These are phyloP conservation scores for Crambe crambe DNA, from an alignment of 37 sponge, comb jelly and placozoan genomes.

Conservation along the genomic window DNA sequence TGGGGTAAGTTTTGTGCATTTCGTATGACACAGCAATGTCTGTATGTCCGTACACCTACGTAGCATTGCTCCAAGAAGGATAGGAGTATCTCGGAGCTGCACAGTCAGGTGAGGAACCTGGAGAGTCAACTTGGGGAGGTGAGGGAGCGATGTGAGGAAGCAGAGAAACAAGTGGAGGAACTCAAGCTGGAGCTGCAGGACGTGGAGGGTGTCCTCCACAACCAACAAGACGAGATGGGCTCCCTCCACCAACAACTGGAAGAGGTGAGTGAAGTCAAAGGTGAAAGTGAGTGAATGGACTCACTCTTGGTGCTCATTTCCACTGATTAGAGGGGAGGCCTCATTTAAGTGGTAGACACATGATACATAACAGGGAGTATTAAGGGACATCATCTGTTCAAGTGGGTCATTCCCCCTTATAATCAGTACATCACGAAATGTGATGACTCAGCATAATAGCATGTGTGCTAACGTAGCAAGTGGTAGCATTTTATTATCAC, in stretches of 20 bases:
- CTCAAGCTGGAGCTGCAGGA: constrained; percentile 38
- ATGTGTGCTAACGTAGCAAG: too few relatives aligned
- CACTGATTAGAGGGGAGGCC: too few relatives aligned
- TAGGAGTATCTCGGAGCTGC: background rate
- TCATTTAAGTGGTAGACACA: too few relatives aligned
- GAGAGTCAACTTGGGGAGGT: constrained; percentile 12
- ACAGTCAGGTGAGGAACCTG: background rate
- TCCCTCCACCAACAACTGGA: constrained; percentile 48
- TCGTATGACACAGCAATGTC: background rate
- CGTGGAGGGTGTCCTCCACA: constrained; percentile 12
- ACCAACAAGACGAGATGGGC: constrained; percentile 31
- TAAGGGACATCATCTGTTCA: too few relatives aligned
- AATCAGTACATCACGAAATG: too few relatives aligned
- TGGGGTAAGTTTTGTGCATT: too few relatives aligned
- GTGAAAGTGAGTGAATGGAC: constrained; percentile 37
- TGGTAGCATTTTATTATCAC: too few relatives aligned
- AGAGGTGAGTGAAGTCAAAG: constrained; percentile 33
- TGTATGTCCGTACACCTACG: background rate
- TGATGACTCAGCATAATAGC: too few relatives aligned
- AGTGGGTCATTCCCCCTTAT: too few relatives aligned
- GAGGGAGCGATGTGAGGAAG: background rate
- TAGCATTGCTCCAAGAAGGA: constrained; percentile 20
- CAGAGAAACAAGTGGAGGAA: constrained; percentile 25
- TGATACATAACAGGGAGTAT: too few relatives aligned
- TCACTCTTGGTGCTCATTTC: too few relatives aligned